Conservation (phyloP, 2,113 vertebrate species). For the Myiopsitta monachus region DNA sequence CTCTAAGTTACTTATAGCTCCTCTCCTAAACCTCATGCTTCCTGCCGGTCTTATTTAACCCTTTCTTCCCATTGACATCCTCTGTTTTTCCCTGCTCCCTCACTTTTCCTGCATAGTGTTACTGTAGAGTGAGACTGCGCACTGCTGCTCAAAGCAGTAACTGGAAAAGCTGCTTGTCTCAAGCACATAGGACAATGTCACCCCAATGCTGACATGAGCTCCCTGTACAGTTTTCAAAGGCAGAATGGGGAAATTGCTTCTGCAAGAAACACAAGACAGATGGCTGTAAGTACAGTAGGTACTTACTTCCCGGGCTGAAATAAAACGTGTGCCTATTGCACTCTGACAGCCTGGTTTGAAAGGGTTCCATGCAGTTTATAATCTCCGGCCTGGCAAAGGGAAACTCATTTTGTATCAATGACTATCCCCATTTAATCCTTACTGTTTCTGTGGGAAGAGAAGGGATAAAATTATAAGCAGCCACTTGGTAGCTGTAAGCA, state of each 20-base stretch:
- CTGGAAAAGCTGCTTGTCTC: not conserved
- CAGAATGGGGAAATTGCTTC: not conserved
- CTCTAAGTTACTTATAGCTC: not conserved
- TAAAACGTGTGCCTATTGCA: constrained; percentile 31
- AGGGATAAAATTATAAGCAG: not conserved
- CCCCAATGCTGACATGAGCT: not conserved
- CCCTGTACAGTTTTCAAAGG: not conserved
- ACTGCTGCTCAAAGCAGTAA: not conserved
- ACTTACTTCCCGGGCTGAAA: not conserved
- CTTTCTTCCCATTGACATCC: not conserved
- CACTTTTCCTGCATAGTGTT: not conserved
- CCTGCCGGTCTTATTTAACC: not conserved
- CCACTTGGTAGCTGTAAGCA: not conserved
- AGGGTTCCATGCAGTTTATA: not conserved
- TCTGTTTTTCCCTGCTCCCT: not conserved
- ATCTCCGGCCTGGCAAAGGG: not conserved
- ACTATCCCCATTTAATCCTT: not conserved
- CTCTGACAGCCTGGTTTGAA: constrained; percentile 35
- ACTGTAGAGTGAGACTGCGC: not conserved
- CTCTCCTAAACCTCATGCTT: not conserved
- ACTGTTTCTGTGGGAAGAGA: not conserved
- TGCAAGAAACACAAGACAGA: not conserved
- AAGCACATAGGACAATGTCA: not conserved
- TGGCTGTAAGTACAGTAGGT: not conserved
- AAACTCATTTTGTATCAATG: not conserved